Evolutionary conservation across 2,797 vertebrate species (phyloP), one percentile per base, ranked within the genome.

Genomic region (Alectoris magna): DNA sequence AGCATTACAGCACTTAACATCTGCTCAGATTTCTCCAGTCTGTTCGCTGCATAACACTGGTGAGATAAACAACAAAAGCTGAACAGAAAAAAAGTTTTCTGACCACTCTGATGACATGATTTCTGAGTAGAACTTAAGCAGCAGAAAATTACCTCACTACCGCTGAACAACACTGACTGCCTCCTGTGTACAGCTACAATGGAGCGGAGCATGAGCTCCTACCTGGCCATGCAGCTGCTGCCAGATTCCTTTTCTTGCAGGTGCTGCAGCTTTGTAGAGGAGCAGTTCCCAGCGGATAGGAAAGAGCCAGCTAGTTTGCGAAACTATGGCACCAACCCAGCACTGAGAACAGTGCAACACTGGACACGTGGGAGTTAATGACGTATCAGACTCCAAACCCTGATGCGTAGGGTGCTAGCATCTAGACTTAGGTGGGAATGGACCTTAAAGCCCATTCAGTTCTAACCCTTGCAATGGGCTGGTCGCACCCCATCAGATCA

Each of bases 161-260:
- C 39, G 2, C 5, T 51, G 14, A 0, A 39, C 5, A 71, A 55
- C 68, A 55, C 68, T 0, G 7, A 46, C 41, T 77, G 55, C 49
- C 63, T 83, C 41, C 76, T 22, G 5, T 75, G 75, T 56, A 38
- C 43, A 43, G 24, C 31, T 60, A 49, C 38, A 63, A 34, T 3
- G 6, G 53, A 80, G 68, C 12, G 43, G 29, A 48, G 19, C 14
- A 38, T 2, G 21, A 68, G 76, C 21, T 78, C 36, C 19, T 22
- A 21, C 0, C 0, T 2, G 19, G 27, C 23, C 22, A 46, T 0
- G 3, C 41, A 82, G 44, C 34, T 0, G 0, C 53, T 82, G 36
- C 48, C 34, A 85, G 2, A 16, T 34, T 87, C 34, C 13, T 70
- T 46, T 27, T 31, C 31, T 69, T 73, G 5, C 4, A 14, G 15